Evolutionary conservation across 1,140 invertebrate species (phyloP), one percentile per base, ranked within the genome.

Genomic region (Doryteuthis pealeii): DNA sequence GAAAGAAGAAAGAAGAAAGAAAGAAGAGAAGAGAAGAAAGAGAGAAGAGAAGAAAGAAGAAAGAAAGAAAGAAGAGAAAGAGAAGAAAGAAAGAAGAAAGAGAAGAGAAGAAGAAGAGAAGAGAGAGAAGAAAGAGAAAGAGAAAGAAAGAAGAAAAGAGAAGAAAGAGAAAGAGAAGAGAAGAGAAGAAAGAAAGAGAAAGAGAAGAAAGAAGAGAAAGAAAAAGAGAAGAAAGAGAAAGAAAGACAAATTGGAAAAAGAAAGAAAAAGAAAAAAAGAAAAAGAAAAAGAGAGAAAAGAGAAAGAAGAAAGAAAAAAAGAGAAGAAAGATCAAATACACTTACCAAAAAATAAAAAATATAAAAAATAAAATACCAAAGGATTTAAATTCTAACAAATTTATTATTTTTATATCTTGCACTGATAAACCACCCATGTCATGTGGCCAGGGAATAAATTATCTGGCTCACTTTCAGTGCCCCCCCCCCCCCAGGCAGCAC

Each of bases 251-350:
- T 74, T 45, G 58, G 43, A 40, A 74, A 33, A 58, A 18, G 75
- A n/a, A n/a, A n/a, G n/a, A n/a, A n/a, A n/a, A 32, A 62, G 33
- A 43, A 31, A 72, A 45, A 67, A 75, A 58, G 49, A 62, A 31
- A 43, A 69, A 74, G n/a, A 72, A 49, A 71, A 73, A 14, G 35
- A 71, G 73, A 72, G 77, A 45, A 40, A 91, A 54, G 77, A 45
- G 8, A 28, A 54, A 43, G 28, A 40, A 68, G 8, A 26, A 40
- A 72, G 65, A 71, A 28, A 22, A 43, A 43, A 31, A 6, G 69
- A n/a, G 30, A n/a, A 54, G n/a, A 33, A 33, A 12, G n/a, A 33
- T 22, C 33, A 22, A 40, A 62, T 22, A 8, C 5, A 15, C 26
- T 15, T 12, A 67, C 6, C 22, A 40, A 66, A 33, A 49, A 49